Evolutionary conservation across 2,888 invertebrate genomes (phyloP).

Genomic region (Myopa testacea): DNA sequence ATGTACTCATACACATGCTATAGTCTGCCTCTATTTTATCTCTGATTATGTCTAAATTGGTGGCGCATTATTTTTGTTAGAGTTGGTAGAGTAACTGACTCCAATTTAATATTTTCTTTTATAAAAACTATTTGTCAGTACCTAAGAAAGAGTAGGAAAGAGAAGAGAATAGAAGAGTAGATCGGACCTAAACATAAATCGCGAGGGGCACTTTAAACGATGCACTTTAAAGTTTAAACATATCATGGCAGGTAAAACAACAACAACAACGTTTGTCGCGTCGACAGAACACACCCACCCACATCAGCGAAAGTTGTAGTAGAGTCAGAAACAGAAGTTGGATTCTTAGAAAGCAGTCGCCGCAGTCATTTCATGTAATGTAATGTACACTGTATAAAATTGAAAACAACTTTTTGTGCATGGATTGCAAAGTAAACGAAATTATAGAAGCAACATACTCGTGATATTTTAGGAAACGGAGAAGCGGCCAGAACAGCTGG

Average conservation of each 20-base stretch:
- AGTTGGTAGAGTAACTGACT: constrained; percentile 15
- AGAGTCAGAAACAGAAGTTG: not conserved
- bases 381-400: constrained; percentile 64
- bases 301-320: too few relatives aligned
- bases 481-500: not conserved
- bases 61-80: constrained; percentile 42
- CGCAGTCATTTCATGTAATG: not conserved
- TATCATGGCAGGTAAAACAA: constrained; percentile 46
- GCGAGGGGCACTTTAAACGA: not conserved
- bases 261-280: not conserved
- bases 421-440: constrained; percentile 55
- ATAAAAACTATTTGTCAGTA: constrained; percentile 13
- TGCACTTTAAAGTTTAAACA: constrained; percentile 12
- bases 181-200: constrained; percentile 40
- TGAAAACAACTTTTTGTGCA: constrained; percentile 69
- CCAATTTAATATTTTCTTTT: constrained; percentile 58
- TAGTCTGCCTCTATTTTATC: constrained; percentile 30
- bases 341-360: not conserved
- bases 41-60: constrained; percentile 21
- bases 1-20: constrained; percentile 54
- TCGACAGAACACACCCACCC: too few relatives aligned
- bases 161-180: constrained; percentile 42
- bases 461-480: constrained; percentile 23
- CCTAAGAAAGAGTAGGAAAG: constrained; percentile 49
- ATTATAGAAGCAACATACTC: constrained; percentile 22